A percentile compares a stretch with the other conserved stretches of the same genome.
Evolutionary conservation across 2,113 vertebrate genomes (phyloP).

Genomic region (Callocephalon fimbriatum): DNA sequence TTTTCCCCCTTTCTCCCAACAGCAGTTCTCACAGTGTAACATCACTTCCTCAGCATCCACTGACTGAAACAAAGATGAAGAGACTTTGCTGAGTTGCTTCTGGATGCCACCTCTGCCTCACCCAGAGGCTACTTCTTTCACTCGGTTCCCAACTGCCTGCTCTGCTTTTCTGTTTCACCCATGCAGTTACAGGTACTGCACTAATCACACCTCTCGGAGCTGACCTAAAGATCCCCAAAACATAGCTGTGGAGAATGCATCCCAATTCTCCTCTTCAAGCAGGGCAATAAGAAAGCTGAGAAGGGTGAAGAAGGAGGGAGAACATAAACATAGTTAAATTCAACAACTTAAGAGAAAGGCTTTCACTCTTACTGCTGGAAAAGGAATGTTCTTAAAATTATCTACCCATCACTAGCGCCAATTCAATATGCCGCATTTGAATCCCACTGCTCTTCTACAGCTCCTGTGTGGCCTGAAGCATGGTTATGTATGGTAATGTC

Average conservation of each 20-base stretch:
- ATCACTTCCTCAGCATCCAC: neutral
- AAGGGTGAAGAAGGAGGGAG: neutral
- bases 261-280: neutral
- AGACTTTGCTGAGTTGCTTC: neutral
- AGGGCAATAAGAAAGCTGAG: neutral
- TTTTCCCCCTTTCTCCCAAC: neutral
- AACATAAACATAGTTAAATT: neutral
- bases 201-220: neutral
- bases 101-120: neutral
- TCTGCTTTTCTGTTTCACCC: neutral
- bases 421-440: neutral
- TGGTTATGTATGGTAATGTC: accelerated
- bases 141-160: accelerated
- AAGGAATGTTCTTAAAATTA: neutral
- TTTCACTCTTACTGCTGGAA: neutral
- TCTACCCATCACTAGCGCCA: neutral
- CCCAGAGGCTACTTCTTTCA: neutral
- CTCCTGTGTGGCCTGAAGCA: neutral
- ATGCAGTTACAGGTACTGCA: neutral
- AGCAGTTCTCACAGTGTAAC: neutral
- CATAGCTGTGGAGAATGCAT: neutral
- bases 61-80: neutral
- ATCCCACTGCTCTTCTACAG: neutral
- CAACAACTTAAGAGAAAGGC: neutral
- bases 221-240: neutral